Percentiles rank a stretch among this genome's conserved stretches.
Evolutionary conservation across 2,888 invertebrate genomes (phyloP).

Genomic region (Lymantria monacha): DNA sequence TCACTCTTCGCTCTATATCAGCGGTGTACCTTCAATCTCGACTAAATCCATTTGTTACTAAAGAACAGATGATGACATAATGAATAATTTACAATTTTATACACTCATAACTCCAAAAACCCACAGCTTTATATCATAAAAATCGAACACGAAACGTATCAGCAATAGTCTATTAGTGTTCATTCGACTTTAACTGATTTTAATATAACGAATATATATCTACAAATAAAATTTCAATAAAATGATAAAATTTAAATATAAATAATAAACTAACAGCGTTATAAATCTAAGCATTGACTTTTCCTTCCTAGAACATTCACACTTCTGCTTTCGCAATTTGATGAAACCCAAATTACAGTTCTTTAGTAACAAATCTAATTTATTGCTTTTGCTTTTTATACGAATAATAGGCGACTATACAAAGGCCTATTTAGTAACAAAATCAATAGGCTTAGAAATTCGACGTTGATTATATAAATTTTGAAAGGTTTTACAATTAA

Average conservation of each 20-base stretch:
- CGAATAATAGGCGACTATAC: conserved; percentile 8
- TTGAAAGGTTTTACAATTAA: conserved; percentile 2
- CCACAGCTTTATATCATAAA: too few species aligned
- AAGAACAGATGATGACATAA: too few species aligned
- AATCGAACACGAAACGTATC: too few species aligned
- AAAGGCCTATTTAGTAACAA: conserved; percentile 11
- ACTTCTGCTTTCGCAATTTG: not conserved
- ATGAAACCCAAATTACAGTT: conserved; percentile 15
- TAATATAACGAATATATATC: too few species aligned
- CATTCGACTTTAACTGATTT: too few species aligned
- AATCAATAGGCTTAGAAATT: conserved; percentile 17
- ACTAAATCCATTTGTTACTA: too few species aligned
- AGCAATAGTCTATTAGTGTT: too few species aligned
- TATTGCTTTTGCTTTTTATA: conserved; percentile 12
- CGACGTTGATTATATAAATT: conserved; percentile 6
- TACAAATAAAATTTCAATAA: too few species aligned
- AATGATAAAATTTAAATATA: not conserved
- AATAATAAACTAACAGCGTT: not conserved
- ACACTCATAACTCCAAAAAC: too few species aligned
- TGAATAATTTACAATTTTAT: too few species aligned
- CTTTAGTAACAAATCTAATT: conserved; percentile 13
- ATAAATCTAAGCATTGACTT: not conserved
- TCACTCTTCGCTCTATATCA: too few species aligned
- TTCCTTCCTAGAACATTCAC: not conserved
- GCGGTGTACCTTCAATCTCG: too few species aligned